Base-by-base conservation (phyloP, 1,140 invertebrate genomes). In the Lasioglossum baleicum region DNA sequence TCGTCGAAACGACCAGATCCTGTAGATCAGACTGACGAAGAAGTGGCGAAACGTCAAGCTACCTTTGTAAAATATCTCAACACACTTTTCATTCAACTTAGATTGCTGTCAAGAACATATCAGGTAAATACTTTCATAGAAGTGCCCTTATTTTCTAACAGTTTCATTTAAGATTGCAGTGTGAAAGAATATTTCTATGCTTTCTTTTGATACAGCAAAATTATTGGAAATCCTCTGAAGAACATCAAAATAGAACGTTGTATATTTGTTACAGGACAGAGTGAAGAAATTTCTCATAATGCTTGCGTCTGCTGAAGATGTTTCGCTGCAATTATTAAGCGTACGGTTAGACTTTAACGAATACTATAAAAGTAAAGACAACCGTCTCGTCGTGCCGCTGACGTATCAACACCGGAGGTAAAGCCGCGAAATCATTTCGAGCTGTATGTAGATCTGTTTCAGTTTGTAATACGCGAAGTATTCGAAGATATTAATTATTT, bases 281-380 rank as follows among this genome's bases (percentile, higher is more conserved):
- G 96, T 97, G 11, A 95, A 96, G 75, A 96, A 96, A 75, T 95
- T 98, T 85, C 94, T 97, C n/a, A 89, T 97, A n/a, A 96, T 96
- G 93, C 93, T 98, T 31, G 96, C 96, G 4, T 94, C 95, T 11
- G 96, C 97, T 75, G 92, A 95, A 78, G 96, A 97, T 88, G 95
- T 96, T 51, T 97, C 96, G 85, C 93, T 99, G 8, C 96, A 98
- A 89, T 96, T 97, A 69, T 94, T 99, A 40, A 97, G 97, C 78
- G 97, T 97, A 83, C 95, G 98, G 42, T 94, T 99, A 40, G 98
- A 99, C 92, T 98, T 98, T 89, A 98, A 98, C 91, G 97, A 97
- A 88, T 97, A 97, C 91, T 98, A 98, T 90, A 97, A 97, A 87
- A 95, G 95, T 61, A 95, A 95, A 67, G 96, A 97, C 88, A 95